Evolutionary conservation across 2,113 vertebrate genomes (phyloP).

Genomic region (Grammomys surdaster): DNA sequence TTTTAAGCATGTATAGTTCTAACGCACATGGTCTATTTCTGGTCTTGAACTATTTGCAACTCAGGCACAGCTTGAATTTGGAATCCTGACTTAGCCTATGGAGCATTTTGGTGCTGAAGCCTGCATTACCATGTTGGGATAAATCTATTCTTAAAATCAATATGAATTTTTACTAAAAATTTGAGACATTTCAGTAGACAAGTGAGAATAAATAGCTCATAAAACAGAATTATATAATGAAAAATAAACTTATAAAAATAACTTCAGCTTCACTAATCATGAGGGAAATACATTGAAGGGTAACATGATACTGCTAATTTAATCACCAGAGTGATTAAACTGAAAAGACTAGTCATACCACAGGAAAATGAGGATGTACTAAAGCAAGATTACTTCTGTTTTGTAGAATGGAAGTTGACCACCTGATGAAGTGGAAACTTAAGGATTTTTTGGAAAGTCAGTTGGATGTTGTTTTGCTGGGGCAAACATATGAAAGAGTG

Average conservation of each 20-base stretch:
- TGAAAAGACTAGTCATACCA: not conserved
- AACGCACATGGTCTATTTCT: not conserved
- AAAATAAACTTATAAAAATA: not conserved
- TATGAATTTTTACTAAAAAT: conserved; percentile 21
- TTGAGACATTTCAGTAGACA: not conserved
- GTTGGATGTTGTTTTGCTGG: no score
- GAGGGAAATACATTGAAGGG: not conserved
- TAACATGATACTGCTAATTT: not conserved
- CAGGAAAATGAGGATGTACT: not conserved
- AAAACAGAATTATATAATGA: conserved; percentile 19
- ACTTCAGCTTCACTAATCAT: not conserved
- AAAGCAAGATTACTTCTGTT: not conserved
- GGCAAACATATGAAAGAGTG: no score
- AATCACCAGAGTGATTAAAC: conserved; percentile 7
- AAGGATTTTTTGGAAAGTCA: no score
- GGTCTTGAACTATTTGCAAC: not conserved
- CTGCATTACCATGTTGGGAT: not conserved
- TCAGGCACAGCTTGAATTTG: not conserved
- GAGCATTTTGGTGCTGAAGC: not conserved
- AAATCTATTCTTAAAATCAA: conserved; percentile 1
- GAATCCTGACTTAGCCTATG: not conserved
- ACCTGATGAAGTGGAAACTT: not conserved
- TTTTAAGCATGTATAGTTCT: not conserved
- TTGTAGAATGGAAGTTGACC: not conserved
- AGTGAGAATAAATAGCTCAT: not conserved